These are phyloP conservation scores for Antheraea assamensis DNA, from an alignment of 2,888 invertebrate species.

Conservation along the genomic window DNA sequence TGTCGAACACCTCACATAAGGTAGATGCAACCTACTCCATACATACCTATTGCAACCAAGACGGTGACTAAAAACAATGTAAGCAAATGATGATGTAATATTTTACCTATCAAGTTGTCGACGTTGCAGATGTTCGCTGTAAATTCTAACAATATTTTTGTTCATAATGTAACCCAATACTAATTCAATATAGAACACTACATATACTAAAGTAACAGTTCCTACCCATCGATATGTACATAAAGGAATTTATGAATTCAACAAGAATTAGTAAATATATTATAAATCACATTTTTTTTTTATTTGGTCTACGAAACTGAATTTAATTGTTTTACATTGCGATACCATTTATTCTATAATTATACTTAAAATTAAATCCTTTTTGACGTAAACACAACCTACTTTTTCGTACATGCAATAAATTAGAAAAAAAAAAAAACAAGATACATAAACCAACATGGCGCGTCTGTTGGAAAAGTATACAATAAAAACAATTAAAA, in stretches of 20 bases:
- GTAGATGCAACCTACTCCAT: neutral
- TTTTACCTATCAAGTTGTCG: neutral
- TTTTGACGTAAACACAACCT: no score
- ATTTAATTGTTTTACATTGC: no score
- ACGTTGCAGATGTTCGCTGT: neutral
- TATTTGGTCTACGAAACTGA: no score
- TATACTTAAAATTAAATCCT: no score
- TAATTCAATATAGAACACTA: neutral
- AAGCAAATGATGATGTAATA: constrained; percentile 1
- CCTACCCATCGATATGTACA: neutral
- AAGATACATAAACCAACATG: no score
- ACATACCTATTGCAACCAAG: neutral
- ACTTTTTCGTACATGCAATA: no score
- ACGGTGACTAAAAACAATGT: neutral
- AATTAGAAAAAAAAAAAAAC: no score
- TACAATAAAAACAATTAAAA: no score
- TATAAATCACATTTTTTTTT: no score
- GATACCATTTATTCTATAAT: no score
- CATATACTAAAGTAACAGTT: neutral
- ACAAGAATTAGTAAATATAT: no score
- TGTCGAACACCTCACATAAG: neutral
- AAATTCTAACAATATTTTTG: neutral
- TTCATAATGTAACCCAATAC: neutral
- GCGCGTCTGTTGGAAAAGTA: no score
- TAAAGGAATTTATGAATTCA: neutral